Evolutionary conservation across 2,888 invertebrate species (phyloP).

Genomic region (Cheilosia grossa): DNA sequence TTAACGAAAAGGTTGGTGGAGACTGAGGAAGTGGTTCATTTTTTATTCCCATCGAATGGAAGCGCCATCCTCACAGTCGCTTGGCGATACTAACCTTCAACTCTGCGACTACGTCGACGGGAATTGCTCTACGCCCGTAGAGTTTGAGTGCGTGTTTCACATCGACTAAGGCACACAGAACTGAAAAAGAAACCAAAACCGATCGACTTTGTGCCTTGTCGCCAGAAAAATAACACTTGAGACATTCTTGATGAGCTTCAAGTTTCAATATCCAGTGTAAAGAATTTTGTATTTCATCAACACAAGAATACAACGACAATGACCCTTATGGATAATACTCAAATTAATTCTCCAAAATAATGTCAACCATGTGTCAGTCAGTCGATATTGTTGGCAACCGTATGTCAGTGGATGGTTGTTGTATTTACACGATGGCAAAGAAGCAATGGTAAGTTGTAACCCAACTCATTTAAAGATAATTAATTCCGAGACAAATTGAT

Average conservation of each 20-base stretch:
- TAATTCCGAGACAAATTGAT: constrained; percentile 23
- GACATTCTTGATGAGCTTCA: background rate
- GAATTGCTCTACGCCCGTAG: background rate
- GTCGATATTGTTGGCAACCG: no score
- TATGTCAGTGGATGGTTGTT: no score
- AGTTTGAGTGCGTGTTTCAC: background rate
- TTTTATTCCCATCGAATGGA: constrained; percentile 11
- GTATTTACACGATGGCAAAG: background rate
- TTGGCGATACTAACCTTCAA: constrained; percentile 21
- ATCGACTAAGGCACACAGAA: constrained; percentile 21
- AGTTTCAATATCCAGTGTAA: constrained; percentile 14
- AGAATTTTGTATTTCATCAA: background rate
- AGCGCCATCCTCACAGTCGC: no score
- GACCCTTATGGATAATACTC: constrained; percentile 35
- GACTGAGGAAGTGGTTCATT: constrained; percentile 39
- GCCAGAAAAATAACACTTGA: constrained; percentile 8
- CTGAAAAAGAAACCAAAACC: constrained; percentile 14
- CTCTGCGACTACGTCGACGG: constrained; percentile 7
- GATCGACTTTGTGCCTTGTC: constrained; percentile 47
- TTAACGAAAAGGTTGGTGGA: background rate
- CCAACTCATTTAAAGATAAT: constrained; percentile 2
- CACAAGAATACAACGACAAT: constrained; percentile 9
- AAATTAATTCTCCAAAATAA: constrained; percentile 16
- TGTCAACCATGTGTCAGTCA: constrained; percentile 25
- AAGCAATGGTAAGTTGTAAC: background rate